Conservation (phyloP, 2,888 invertebrate genomes). For the Lepetodrilus schrolli region DNA sequence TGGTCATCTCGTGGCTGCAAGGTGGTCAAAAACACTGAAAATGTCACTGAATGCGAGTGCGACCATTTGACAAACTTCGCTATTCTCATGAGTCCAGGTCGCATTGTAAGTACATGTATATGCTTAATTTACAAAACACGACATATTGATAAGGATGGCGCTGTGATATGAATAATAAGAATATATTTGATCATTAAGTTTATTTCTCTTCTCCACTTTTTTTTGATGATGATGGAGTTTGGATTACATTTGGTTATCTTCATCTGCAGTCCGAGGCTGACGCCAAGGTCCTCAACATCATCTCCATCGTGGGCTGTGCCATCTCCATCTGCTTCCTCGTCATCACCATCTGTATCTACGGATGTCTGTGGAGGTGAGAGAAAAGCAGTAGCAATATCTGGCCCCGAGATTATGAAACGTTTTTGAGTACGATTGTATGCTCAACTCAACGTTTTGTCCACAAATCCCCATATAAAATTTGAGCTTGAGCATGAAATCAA, state of each 20-base stretch:
- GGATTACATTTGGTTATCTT: background rate
- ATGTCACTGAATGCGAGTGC: conserved; percentile 43
- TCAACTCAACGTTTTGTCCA: too few relatives aligned
- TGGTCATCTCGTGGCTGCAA: conserved; percentile 49
- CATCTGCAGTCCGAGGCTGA: conserved; percentile 28
- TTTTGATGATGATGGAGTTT: background rate
- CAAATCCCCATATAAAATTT: too few relatives aligned
- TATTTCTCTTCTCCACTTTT: too few relatives aligned
- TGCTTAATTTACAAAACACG: too few relatives aligned
- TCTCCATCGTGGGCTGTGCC: conserved; percentile 50
- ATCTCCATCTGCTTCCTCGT: conserved; percentile 47
- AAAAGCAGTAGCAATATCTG: background rate
- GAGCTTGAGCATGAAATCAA: too few relatives aligned
- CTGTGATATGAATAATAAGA: too few relatives aligned
- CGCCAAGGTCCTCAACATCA: conserved; percentile 39
- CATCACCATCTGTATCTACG: conserved; percentile 42
- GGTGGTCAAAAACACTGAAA: conserved; percentile 10
- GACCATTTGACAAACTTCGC: conserved; percentile 55
- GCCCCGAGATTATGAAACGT: too few relatives aligned
- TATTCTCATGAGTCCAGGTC: conserved; percentile 49
- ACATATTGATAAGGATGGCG: too few relatives aligned
- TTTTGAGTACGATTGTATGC: too few relatives aligned
- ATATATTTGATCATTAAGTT: too few relatives aligned
- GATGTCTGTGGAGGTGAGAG: conserved; percentile 48
- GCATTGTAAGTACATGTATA: conserved; percentile 37